Evolutionary conservation across 2,888 invertebrate species (phyloP), one percentile per base, ranked within the genome.

Genomic region (Linnaemya vulpina): DNA sequence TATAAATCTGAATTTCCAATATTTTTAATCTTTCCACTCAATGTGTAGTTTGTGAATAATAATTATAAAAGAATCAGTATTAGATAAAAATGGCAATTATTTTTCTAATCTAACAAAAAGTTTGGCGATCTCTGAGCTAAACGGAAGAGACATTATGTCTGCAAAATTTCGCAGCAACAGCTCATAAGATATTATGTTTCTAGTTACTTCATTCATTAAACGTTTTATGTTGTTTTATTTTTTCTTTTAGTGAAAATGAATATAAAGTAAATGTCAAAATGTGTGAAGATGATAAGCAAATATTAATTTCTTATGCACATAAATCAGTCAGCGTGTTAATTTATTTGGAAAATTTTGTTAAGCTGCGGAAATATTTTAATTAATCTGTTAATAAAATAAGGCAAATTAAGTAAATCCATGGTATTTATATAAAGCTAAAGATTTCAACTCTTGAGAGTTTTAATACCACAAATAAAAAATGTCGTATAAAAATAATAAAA

Each of bases 91-190:
- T 15, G 11, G 13, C 43, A 13, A 43, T 1, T 3, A 1, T 10
- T 46, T n/a, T 46, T 11, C 9, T 38, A 38, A 5, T 51, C 1
- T 17, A 49, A 46, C 1, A 49, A 51, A 51, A 51, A 20, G 51
- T 20, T 55, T 55, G 55, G 25, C 7, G 20, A 62, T 40, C 7
- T 40, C 17, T 40, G 38, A 9, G 53, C 13, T 25, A 17, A 51
- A 60, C 63, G 17, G 3, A 38, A 58, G 11, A 53, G 71, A 65
- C 79, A 65, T 35, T 46, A 65, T 55, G 71, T 65, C 71, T 71
- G 62, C 53, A 7, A 63, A 0, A 55, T 70, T 49, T 20, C 20
- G 15, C 25, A 58, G 63, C 3, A 62, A 49, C 49, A 38, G 17
- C 62, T 51, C 25, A 17, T 40, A 11, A 49, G 25, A 53, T 38